Conservation (phyloP, 2,888 invertebrate species). For the Sinohyriopsis cumingii region DNA sequence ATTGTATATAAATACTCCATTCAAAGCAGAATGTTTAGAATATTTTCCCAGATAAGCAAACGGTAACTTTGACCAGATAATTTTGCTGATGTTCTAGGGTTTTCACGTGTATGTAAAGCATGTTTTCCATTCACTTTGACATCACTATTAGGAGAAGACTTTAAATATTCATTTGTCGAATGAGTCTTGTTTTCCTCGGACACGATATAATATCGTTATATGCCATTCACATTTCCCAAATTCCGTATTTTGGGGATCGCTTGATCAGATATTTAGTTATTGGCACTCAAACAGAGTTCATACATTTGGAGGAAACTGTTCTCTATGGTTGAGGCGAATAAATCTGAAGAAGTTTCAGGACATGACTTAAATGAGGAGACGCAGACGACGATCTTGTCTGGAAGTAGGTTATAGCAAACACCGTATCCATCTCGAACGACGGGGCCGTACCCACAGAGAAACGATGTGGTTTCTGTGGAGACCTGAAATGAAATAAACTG, state of each 20-base stretch:
- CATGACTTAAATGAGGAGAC: slow-evolving; percentile 67
- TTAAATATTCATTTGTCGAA: slow-evolving; percentile 8
- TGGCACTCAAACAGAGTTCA: slow-evolving; percentile 60
- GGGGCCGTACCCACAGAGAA: slow-evolving; percentile 94
- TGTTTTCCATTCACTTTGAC: too few species aligned
- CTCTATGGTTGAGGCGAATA: slow-evolving; percentile 83
- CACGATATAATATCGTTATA: not conserved
- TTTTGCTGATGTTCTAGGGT: too few species aligned
- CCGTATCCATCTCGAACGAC: slow-evolving; percentile 98
- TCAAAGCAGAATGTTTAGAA: too few species aligned
- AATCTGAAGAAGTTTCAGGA: slow-evolving; percentile 69
- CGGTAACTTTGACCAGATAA: too few species aligned
- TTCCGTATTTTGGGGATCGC: not conserved
- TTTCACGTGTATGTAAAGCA: too few species aligned
- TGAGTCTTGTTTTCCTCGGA: slow-evolving; percentile 17
- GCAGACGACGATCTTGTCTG: slow-evolving; percentile 64
- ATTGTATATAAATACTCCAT: too few species aligned
- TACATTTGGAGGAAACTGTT: slow-evolving; percentile 78
- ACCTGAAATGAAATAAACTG: slow-evolving; percentile 77
- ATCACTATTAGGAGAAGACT: too few species aligned
- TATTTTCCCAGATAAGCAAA: too few species aligned
- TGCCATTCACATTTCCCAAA: not conserved
- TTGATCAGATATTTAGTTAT: not conserved
- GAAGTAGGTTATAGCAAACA: slow-evolving; percentile 93
- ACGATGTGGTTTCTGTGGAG: slow-evolving; percentile 85